Percentiles rank a stretch among this genome's conserved stretches.
Evolutionary conservation across 2,888 invertebrate species (phyloP).

Genomic region (Acleris holmiana): DNA sequence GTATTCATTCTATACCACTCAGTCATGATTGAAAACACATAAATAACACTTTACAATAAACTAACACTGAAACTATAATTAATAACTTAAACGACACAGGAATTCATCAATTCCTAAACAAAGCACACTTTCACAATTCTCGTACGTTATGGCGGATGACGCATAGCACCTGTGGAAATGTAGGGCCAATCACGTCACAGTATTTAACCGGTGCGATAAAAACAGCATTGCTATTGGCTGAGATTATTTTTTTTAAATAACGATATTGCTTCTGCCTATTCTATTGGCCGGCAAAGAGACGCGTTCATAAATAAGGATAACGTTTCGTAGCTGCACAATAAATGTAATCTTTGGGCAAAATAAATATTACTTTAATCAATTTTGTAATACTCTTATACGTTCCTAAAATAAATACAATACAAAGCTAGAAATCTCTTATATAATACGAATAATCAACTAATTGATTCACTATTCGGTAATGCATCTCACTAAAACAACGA

Average conservation of each 20-base stretch:
- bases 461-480: no score
- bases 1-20: conserved; percentile 78
- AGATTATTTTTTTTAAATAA: conserved; percentile 61
- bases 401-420: no score
- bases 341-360: no score
- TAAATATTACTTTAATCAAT: no score
- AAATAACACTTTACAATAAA: conserved; percentile 59
- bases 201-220: conserved; percentile 73
- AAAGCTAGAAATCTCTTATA: no score
- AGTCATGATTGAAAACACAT: conserved; percentile 69
- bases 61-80: conserved; percentile 59
- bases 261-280: conserved; percentile 43
- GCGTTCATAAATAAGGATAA: conserved; percentile 49
- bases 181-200: conserved; percentile 62
- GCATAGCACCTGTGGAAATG: conserved; percentile 78
- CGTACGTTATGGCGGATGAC: conserved; percentile 81
- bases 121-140: conserved; percentile 74
- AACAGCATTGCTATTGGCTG: conserved; percentile 63
- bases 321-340: conserved; percentile 24
- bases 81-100: conserved; percentile 46
- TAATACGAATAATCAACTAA: no score
- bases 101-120: conserved; percentile 49
- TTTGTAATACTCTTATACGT: no score
- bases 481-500: no score
- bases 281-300: conserved; percentile 47